Base-by-base conservation (phyloP, 2,888 invertebrate species). In the Trichogramma dendrolimi region DNA sequence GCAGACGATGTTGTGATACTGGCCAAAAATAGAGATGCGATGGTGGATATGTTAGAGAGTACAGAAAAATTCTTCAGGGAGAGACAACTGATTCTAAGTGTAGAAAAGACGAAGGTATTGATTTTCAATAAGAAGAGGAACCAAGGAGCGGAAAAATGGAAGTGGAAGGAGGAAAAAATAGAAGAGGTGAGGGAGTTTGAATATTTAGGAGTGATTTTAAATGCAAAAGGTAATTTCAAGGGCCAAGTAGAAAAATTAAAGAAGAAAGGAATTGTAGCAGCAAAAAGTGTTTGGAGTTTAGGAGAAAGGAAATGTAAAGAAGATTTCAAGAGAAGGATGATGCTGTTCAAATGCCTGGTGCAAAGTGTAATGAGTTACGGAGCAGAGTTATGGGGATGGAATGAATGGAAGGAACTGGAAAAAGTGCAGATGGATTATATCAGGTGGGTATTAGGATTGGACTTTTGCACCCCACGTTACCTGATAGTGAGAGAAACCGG, bases 361-460 rank as follows among this genome's bases (percentile, higher is more conserved):
- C 27, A 27, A 27, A 27, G 27, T 27, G 27, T 27, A 0, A 27
- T 27, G 27, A 27, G 27, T 2, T 27, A 65, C 11, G 65, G 60
- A 6, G 56, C 42, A 14, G 62, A 64, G 50, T 54, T 62, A 27
- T 64, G 61, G 64, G 64, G 64, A 10, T 64, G 65, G 65, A 51
- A 54, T 42, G 64, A 62, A 42, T 56, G 38, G 14, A 27, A 27
- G 2, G 27, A 27, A 27, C 2, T 27, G 2, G 2, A 27, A 27
- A 27, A 27, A 27, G 27, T 27, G 27, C 27, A 27, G 27, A 27
- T 27, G 27, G 27, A 27, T 27, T 27, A 27, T 27, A 27, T 27
- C 39, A 64, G 64, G 43, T 61, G 64, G 64, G 43, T 61, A 6
- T 8, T 64, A 43, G 48, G 46, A 4, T 27, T 59, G n/a, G 59